Evolutionary conservation across 2,888 invertebrate genomes (phyloP), one percentile per base, ranked within the genome.

Genomic region (Diarsia rubi): DNA sequence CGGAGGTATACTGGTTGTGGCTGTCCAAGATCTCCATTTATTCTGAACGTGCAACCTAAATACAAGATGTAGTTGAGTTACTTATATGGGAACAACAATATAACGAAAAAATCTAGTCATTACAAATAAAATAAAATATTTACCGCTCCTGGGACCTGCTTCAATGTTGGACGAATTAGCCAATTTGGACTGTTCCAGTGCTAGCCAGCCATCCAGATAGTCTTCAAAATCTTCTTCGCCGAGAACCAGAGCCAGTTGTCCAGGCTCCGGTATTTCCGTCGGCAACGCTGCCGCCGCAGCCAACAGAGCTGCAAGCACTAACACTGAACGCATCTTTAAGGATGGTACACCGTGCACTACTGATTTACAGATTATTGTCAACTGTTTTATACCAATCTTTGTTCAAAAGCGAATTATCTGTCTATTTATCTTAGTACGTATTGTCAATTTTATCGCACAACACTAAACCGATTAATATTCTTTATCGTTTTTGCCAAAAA

Each of bases 1-100:
- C 90, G 93, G 6, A 98, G 89, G 83, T 97, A 96, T 8, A 98
- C 94, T 0, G 98, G 97, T 88, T 97, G 97, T 0, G 97, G 97
- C 77, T 96, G 96, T 0, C 94, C 95, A 4, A 97, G 92, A 86
- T 97, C 97, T n/a, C 96, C 95, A 72, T 95, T 95, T 9, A 95
- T 91, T 66, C 95, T 94, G 66, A 97, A 89, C 8, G 91, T 88
- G 86, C 97, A 97, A 45, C 94, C 96, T 95, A 76, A n/a, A 79
- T 16, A 69, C 16, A 73, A 73, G 6, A 52, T 45, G 49, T 24
- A 64, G 14, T 42, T 49, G 8, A 19, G 14, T 19, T n/a, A 37
- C 24, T n/a, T 3, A 21, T 47, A 45, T n/a, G 14, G 19, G 8
- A 16, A 27, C 11, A 57, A 27, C 12, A 21, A 11, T 16, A 11